phyloP scores from a whole-genome alignment of 35 echinoderm and acorn worm genomes.

The Lytechinus variegatus region DNA sequence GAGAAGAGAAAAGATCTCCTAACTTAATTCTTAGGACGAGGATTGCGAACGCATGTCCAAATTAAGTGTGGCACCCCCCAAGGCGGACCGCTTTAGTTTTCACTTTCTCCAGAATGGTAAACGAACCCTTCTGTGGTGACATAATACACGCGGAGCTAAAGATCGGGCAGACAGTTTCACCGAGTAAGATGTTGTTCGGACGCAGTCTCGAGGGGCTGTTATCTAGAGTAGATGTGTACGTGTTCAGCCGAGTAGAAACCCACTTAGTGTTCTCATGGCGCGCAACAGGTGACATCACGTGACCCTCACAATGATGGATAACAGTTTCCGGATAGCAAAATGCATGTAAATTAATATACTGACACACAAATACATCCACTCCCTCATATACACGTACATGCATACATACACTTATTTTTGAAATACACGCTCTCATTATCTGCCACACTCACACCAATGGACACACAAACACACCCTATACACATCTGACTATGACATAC shows the following conservation, averaged over 20 bases:
- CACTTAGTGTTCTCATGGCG: slow-evolving; percentile 6
- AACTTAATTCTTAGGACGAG: slow-evolving; percentile 18
- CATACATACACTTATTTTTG: no score
- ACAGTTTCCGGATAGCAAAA: not conserved
- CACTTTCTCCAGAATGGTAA: not conserved
- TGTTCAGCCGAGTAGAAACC: not conserved
- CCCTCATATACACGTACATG: no score
- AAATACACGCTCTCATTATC: no score
- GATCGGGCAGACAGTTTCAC: not conserved
- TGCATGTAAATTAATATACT: no score
- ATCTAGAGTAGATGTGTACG: not conserved
- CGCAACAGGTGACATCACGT: not conserved
- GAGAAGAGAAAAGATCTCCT: not conserved
- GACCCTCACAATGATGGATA: not conserved
- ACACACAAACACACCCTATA: no score
- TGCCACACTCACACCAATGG: no score
- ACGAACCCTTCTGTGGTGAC: not conserved
- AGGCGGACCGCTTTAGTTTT: not conserved
- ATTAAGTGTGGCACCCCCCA: slow-evolving; percentile 16
- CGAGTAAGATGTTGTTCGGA: not conserved
- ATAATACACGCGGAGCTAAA: not conserved
- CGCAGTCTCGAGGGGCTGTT: not conserved
- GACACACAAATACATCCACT: not conserved
- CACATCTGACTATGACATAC: no score
- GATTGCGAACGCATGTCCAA: slow-evolving; percentile 9